These are phyloP conservation scores for Meteorus cinctellus DNA, from an alignment of 2,888 invertebrate species.

Conservation along the genomic window DNA sequence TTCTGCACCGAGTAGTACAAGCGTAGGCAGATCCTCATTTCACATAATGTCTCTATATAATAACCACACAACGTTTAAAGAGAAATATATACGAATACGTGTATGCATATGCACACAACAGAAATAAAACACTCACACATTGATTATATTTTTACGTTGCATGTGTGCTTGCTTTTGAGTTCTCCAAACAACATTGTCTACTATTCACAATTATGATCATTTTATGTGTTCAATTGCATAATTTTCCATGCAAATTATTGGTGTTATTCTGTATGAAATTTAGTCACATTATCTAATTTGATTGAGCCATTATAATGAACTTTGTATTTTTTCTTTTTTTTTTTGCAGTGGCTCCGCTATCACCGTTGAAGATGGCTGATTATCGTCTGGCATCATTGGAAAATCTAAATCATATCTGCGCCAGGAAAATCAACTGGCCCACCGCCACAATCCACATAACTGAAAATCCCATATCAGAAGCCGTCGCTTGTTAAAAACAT, in stretches of 20 bases:
- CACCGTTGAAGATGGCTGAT: slow-evolving; percentile 81
- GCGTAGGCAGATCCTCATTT: slow-evolving; percentile 45
- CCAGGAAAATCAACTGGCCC: slow-evolving; percentile 74
- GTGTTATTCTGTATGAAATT: slow-evolving; percentile 23
- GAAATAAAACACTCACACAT: slow-evolving; percentile 53
- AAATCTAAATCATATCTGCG: slow-evolving; percentile 74
- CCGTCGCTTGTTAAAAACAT: slow-evolving; percentile 80
- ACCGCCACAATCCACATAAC: slow-evolving; percentile 85
- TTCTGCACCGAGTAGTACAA: slow-evolving; percentile 57
- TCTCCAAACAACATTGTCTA: slow-evolving; percentile 47
- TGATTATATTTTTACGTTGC: slow-evolving; percentile 64
- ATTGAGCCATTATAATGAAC: not conserved
- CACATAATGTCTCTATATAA: slow-evolving; percentile 48
- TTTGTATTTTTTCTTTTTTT: slow-evolving; percentile 55
- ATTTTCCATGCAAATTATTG: slow-evolving; percentile 23
- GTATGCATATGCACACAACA: slow-evolving; percentile 50
- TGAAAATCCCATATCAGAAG: slow-evolving; percentile 85
- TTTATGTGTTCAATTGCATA: slow-evolving; percentile 15
- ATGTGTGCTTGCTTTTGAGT: slow-evolving; percentile 64
- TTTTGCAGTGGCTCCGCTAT: slow-evolving; percentile 82
- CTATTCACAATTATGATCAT: slow-evolving; percentile 43
- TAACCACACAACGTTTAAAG: slow-evolving; percentile 54
- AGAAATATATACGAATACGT: slow-evolving; percentile 35
- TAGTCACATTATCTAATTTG: not conserved
- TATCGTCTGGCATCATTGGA: slow-evolving; percentile 79